phyloP scores from a whole-genome alignment of 2,888 invertebrate genomes.

The Eurytoma californica region DNA sequence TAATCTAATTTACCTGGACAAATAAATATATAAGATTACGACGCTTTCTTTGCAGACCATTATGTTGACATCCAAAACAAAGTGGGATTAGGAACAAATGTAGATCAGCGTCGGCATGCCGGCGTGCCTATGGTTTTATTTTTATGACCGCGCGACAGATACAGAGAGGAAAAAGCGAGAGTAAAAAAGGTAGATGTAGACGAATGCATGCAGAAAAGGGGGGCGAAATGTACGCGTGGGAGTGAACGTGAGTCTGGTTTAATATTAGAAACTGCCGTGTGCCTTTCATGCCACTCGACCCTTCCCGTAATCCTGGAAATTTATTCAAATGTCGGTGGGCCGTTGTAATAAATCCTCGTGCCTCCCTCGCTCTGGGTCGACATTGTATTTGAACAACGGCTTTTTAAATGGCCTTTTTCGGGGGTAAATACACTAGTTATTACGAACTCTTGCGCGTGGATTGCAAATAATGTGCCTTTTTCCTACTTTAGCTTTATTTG shows the following conservation, averaged over 20 bases:
- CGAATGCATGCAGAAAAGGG: background rate
- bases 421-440: conserved; percentile 25
- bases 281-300: conserved; percentile 50
- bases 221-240: background rate
- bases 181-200: background rate
- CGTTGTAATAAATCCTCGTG: conserved; percentile 50
- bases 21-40: too few species aligned
- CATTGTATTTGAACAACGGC: conserved; percentile 51
- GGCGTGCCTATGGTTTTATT: conserved; percentile 36
- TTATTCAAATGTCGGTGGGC: conserved; percentile 54
- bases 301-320: conserved; percentile 55
- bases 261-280: conserved; percentile 56
- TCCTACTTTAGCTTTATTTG: background rate
- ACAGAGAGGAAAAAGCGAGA: background rate
- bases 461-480: conserved; percentile 18
- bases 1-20: too few species aligned
- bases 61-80: background rate
- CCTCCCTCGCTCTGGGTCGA: conserved; percentile 24
- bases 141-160: background rate
- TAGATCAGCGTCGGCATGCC: conserved; percentile 17
- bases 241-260: conserved; percentile 49
- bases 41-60: too few species aligned
- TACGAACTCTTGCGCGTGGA: background rate
- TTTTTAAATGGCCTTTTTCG: conserved; percentile 39
- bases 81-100: background rate